Base-by-base conservation (phyloP, 2,888 invertebrate species). In the Dryobotodes eremita region DNA sequence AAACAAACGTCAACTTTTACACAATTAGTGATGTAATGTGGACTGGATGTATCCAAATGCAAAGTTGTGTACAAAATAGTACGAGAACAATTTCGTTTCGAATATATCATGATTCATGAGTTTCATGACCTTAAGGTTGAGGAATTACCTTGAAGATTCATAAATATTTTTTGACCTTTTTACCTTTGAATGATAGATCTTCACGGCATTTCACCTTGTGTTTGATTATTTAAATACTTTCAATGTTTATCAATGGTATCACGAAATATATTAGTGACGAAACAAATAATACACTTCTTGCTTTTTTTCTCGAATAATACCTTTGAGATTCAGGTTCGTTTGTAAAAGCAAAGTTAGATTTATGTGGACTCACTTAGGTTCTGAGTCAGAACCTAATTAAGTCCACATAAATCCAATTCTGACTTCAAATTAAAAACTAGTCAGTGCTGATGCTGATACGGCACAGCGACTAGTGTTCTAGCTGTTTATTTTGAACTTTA, bases 1-100 rank as follows among this genome's bases (percentile, higher is more conserved):
- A 83, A 81, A 50, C 17, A 36, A 75, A 31, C 68, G 59, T 76
- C 80, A 83, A 80, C 26, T 42, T 48, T 36, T 7, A 48, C n/a
- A 36, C 36, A 71, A 23, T 26, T 71, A 71, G 81, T 80, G 78
- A 62, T 62, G 78, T 55, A 7, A 50, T 50, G 26, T 11, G 20
- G 31, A 36, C 31, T 65, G 7, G 8, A 61, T 20, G 7, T 26
- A 20, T 3, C 6, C 13, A 31, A 10, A 6, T 20, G n/a, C 20
- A n/a, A 46, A 20, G 31, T 71, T 31, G 17, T 64, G 8, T 57
- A 17, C 3, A 64, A 66, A 36, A 77, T 48, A 23, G 8, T 71
- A 55, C 4, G 48, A 10, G 62, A 42, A 23, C 23, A 23, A 6
- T 50, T n/a, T 50, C 15, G 17, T 7, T 36, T 26, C 4, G 7